phyloP scores from a whole-genome alignment of 2,113 vertebrate species.

The Grammomys dolichurus region DNA sequence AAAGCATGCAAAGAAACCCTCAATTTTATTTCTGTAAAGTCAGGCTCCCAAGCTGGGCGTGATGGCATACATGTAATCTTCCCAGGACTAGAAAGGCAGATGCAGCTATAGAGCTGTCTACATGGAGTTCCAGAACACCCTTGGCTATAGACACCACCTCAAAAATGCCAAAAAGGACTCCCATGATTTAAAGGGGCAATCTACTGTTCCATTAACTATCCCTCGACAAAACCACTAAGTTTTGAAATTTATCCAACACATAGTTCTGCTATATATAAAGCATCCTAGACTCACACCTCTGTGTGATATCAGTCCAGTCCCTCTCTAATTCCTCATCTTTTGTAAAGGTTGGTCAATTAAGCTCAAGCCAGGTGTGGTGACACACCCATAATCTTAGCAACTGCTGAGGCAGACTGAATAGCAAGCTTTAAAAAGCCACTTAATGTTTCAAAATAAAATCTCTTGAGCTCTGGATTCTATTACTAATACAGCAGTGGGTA shows the following conservation, averaged over 20 bases:
- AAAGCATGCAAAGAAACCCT: not conserved
- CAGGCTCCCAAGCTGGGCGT: not conserved
- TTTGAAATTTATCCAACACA: not conserved
- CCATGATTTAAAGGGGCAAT: not conserved
- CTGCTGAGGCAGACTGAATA: not conserved
- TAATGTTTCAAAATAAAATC: not conserved
- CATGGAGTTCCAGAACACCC: not conserved
- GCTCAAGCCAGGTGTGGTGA: not conserved
- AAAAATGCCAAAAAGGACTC: not conserved
- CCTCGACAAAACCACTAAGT: not conserved
- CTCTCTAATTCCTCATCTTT: not conserved
- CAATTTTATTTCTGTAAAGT: not conserved
- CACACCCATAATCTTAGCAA: not conserved
- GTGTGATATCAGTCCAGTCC: not conserved
- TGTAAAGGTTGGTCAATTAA: not conserved
- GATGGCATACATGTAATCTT: not conserved
- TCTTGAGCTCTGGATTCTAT: not conserved
- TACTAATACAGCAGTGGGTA: not conserved
- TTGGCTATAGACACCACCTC: not conserved
- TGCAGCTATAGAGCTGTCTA: not conserved
- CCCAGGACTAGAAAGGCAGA: not conserved
- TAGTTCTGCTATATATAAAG: not conserved
- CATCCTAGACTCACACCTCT: not conserved
- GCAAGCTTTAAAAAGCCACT: not conserved
- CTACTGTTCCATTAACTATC: not conserved